Conservation (phyloP, 2,797 vertebrate species). For the Dicrostonyx torquatus region DNA sequence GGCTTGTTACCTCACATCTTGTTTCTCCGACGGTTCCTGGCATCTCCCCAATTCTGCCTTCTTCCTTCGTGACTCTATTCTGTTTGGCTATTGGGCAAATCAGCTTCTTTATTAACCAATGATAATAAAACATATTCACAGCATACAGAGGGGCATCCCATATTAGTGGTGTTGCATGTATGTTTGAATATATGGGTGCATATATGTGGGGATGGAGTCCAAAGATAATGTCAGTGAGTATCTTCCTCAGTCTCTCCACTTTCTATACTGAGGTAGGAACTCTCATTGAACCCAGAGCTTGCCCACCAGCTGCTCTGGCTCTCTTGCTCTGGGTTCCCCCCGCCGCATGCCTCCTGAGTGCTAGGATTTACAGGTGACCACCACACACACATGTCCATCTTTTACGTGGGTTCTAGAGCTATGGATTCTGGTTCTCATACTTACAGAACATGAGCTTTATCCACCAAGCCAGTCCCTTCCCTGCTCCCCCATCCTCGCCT, state of each 20-base stretch:
- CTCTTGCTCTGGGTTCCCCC: neutral
- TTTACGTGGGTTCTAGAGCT: neutral
- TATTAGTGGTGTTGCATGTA: too few relatives aligned
- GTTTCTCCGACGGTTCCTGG: too few relatives aligned
- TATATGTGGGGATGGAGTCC: neutral
- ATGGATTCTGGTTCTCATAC: neutral
- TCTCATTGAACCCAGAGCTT: neutral
- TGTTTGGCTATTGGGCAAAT: too few relatives aligned
- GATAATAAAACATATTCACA: too few relatives aligned
- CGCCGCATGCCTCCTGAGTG: neutral
- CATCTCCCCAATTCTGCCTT: too few relatives aligned
- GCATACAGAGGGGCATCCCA: too few relatives aligned
- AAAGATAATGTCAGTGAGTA: too few relatives aligned
- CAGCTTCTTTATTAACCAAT: too few relatives aligned
- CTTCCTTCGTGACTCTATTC: too few relatives aligned
- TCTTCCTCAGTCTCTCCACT: neutral
- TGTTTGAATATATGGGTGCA: neutral
- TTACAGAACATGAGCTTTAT: neutral
- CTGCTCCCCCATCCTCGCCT: rapidly evolving
- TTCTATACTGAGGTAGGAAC: neutral
- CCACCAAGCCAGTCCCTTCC: neutral
- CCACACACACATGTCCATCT: neutral
- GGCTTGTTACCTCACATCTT: too few relatives aligned
- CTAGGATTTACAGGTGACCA: neutral
- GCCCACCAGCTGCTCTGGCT: neutral